Percentiles rank a stretch among this genome's conserved stretches.
Evolutionary conservation across 2,113 vertebrate species (phyloP).

Genomic region (Stictonetta naevosa): DNA sequence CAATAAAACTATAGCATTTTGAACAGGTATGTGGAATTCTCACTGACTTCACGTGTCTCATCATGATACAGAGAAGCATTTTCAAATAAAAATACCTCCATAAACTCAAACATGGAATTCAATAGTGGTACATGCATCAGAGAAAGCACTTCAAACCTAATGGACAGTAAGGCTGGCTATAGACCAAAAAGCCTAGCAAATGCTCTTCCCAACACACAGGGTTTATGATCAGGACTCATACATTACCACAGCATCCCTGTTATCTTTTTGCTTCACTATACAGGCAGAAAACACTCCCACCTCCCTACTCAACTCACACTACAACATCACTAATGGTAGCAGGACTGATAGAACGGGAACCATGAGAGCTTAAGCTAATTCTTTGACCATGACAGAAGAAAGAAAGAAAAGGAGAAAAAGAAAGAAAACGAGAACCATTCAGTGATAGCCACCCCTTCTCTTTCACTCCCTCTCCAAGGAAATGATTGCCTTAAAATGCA

Average conservation of each 20-base stretch:
- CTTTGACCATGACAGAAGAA: background rate
- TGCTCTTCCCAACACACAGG: accelerated
- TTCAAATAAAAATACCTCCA: background rate
- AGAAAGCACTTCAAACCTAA: background rate
- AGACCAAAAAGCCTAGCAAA: background rate
- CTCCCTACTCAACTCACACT: background rate
- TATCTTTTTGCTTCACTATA: background rate
- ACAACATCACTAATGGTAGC: background rate
- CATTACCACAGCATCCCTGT: accelerated
- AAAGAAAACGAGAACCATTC: background rate
- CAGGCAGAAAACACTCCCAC: background rate
- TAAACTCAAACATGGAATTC: background rate
- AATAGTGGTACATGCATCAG: background rate
- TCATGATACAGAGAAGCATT: background rate
- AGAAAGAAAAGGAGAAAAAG: background rate
- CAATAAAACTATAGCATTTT: background rate
- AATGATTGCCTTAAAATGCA: background rate
- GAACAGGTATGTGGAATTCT: background rate
- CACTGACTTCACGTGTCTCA: background rate
- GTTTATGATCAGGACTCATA: background rate
- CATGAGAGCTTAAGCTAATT: background rate
- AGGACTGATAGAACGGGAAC: background rate
- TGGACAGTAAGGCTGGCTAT: background rate
- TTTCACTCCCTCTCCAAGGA: background rate
- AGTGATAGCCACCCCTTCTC: background rate